Conservation (phyloP, 2,888 invertebrate species). For the Liodrosophila aerea region DNA sequence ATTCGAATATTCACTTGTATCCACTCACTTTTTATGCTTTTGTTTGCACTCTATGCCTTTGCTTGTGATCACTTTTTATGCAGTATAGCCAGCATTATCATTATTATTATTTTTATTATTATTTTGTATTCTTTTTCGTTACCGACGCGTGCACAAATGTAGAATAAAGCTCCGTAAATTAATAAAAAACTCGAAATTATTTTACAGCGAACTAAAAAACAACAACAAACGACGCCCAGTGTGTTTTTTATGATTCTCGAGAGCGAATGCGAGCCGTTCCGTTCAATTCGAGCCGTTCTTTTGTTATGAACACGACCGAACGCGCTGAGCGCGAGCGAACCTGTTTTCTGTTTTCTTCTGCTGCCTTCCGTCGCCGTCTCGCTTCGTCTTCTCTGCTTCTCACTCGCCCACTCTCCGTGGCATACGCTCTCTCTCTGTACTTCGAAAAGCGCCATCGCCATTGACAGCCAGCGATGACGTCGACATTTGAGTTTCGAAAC, state of each 20-base stretch:
- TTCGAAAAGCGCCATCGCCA: constrained; percentile 64
- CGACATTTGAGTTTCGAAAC: constrained; percentile 52
- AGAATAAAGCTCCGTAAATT: constrained; percentile 30
- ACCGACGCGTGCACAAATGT: constrained; percentile 47
- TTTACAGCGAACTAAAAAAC: constrained; percentile 34
- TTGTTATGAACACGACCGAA: constrained; percentile 81
- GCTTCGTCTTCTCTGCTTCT: constrained; percentile 18
- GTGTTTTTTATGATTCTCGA: constrained; percentile 36
- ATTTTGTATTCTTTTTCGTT: constrained; percentile 42
- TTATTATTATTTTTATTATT: neutral
- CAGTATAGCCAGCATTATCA: constrained; percentile 38
- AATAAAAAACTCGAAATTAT: constrained; percentile 38
- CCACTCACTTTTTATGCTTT: constrained; percentile 31
- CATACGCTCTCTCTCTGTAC: constrained; percentile 5
- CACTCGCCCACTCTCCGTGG: constrained; percentile 14
- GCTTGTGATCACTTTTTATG: constrained; percentile 37
- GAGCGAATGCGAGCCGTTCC: constrained; percentile 81
- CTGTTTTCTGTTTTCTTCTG: constrained; percentile 61
- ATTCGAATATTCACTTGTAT: constrained; percentile 36
- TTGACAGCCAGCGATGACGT: constrained; percentile 58
- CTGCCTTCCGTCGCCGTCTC: constrained; percentile 23
- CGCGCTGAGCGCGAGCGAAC: constrained; percentile 75
- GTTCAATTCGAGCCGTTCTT: constrained; percentile 82
- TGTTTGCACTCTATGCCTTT: constrained; percentile 24
- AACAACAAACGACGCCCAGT: constrained; percentile 48